These are phyloP conservation scores for Diuraphis noxia DNA, from an alignment of 1,140 invertebrate genomes.

Conservation along the genomic window DNA sequence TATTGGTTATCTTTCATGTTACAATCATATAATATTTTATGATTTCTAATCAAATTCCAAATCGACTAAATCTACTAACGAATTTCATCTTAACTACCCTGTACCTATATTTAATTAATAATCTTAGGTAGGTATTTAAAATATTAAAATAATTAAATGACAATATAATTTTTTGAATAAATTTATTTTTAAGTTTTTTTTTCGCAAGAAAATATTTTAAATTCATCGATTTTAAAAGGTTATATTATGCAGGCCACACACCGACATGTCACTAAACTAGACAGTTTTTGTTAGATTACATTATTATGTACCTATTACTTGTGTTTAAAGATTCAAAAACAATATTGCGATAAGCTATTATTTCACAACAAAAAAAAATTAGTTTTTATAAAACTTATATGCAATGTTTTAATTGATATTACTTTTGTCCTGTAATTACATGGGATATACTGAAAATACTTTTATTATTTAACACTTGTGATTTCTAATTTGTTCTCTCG, in stretches of 20 bases:
- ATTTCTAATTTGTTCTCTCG: neutral
- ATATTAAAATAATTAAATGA: neutral
- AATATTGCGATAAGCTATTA: neutral
- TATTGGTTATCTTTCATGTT: neutral
- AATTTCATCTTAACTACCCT: neutral
- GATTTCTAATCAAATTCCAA: neutral
- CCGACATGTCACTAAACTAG: neutral
- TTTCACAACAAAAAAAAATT: neutral
- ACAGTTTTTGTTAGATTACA: neutral
- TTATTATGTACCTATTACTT: neutral
- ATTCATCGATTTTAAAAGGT: neutral
- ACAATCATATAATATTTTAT: neutral
- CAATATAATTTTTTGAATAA: neutral
- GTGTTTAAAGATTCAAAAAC: neutral
- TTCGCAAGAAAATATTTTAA: neutral
- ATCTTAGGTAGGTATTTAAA: neutral
- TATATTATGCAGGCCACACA: neutral
- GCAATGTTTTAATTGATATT: no score
- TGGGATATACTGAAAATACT: no score
- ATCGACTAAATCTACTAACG: neutral
- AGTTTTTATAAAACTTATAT: neutral
- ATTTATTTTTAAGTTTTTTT: neutral
- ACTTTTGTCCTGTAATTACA: no score
- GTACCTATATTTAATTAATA: neutral
- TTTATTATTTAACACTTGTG: neutral